A percentile compares a stretch with the other conserved stretches of the same genome.
These are phyloP conservation scores for Alcis repandata DNA, from an alignment of 2,888 invertebrate genomes.

Conservation along the genomic window DNA sequence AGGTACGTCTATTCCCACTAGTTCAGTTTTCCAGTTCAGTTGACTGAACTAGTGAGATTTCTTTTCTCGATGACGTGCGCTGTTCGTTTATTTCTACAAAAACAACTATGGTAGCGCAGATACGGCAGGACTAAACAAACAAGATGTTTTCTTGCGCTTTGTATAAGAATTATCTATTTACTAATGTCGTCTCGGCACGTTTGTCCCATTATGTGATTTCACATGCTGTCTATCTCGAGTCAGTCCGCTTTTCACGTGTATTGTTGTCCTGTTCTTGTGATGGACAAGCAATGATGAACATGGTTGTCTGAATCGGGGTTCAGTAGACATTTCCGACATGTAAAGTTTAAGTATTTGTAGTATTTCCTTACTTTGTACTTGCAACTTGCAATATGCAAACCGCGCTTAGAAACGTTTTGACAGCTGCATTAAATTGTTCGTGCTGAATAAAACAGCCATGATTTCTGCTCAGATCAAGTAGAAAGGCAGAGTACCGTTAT, in stretches of 20 bases:
- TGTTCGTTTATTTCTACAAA: slow-evolving; percentile 2
- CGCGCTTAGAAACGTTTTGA: too few relatives aligned
- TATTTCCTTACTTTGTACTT: neutral
- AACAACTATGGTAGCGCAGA: slow-evolving; percentile 33
- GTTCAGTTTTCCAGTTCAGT: too few relatives aligned
- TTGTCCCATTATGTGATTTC: slow-evolving; percentile 54
- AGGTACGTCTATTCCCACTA: too few relatives aligned
- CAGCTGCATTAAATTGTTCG: too few relatives aligned
- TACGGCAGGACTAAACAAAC: slow-evolving; percentile 34
- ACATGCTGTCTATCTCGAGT: slow-evolving; percentile 54
- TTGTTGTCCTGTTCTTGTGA: slow-evolving; percentile 29
- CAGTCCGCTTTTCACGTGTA: slow-evolving; percentile 29
- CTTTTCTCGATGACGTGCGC: neutral
- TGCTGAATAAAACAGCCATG: too few relatives aligned
- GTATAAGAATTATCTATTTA: slow-evolving; percentile 39
- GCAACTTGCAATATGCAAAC: too few relatives aligned
- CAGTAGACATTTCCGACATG: neutral
- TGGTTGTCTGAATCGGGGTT: slow-evolving; percentile 2
- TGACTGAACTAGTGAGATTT: too few relatives aligned
- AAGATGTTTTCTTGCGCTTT: slow-evolving; percentile 2
- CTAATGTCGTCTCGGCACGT: slow-evolving; percentile 54
- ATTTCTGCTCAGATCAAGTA: too few relatives aligned
- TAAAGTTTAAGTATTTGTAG: too few relatives aligned
- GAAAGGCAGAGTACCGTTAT: too few relatives aligned
- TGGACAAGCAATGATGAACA: slow-evolving; percentile 12